Base-by-base conservation (phyloP, 2,113 vertebrate species). In the Syngnathus floridae region DNA sequence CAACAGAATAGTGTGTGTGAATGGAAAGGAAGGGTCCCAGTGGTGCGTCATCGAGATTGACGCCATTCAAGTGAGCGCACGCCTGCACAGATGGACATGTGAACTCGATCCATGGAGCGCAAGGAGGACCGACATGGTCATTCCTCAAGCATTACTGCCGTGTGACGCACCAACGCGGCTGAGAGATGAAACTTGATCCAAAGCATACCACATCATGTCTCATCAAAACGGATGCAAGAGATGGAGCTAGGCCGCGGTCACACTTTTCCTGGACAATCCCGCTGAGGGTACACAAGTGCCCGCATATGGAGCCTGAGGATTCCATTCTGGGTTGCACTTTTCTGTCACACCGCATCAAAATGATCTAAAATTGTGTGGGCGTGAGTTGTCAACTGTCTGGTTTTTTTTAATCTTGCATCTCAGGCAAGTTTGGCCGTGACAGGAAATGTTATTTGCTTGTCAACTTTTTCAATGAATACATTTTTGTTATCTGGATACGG, bases 111-210 rank as follows among this genome's bases (percentile, higher is more conserved):
- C 21, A 65, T 70, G 9, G 16, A 19, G 35, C 19, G 12, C 17
- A 16, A 59, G 8, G 21, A 40, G 10, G 58, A 41, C 82, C 62
- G 65, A 76, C 74, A 16, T 22, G 64, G 64, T 77, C 84, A 84
- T 81, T 84, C 82, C 82, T 80, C 62, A 63, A 48, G 69, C 72
- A 77, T 84, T 81, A 83, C 81, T 22, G 68, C 57, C 72, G 56
- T 64, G 7, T 67, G 68, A 45, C 59, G 26, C 59, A 14, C 37
- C 17, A 31, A 81, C 76, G 78, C 17, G 69, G 69, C 65, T 31
- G 26, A 31, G 26, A 31, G 26, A 31, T 31, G 26, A 56, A 56
- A 56, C 11, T 35, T 37, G 14, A 58, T 11, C 35, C 13, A 17
- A 58, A 37, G 17, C 17, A 58, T 37, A n/a, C 54, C 54, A 35